Base-by-base conservation (phyloP, 2,113 vertebrate species). In the Corythornis vintsioides region DNA sequence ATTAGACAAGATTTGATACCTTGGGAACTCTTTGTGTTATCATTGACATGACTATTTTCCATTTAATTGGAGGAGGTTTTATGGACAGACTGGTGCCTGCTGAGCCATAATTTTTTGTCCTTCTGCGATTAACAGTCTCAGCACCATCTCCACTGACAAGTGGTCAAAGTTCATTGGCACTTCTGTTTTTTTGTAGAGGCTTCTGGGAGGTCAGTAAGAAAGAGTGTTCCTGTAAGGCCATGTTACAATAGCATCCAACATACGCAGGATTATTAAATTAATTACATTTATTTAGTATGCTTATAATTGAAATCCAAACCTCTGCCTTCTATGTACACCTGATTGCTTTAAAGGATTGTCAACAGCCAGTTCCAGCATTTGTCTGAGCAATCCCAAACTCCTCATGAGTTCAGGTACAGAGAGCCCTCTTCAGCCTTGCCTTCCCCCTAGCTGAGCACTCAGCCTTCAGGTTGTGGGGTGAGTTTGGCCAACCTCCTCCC, bases 1-100 rank as follows among this genome's bases (percentile, higher is more conserved):
- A 93, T 86, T 86, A 93, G 81, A 72, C 53, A 78, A 81, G 86
- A 94, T 90, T 63, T 88, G 90, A 81, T 84, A 70, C 22, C 13
- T 10, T 67, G 66, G 61, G 61, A 94, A 55, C 40, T 5, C 29
- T 83, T 48, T 47, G 61, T 33, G 65, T 92, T 66, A 67, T 48
- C 86, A 35, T 75, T 75, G 55, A 64, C 53, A 40, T 1, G 5
- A 78, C 43, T 50, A 75, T 78, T 85, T 78, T 82, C 52, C 61
- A 84, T 82, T 89, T 89, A 93, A 92, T 87, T 86, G 81, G 48
- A 61, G 20, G 75, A 89, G 26, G 33, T 48, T 89, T 86, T 56
- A 48, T 56, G 89, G 87, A 56, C 83, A 82, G 77, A 72, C 48
- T 75, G 57, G 31, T 94, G 70, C 43, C 84, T 89, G 43, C 66